These are phyloP conservation scores for Morone saxatilis DNA, from an alignment of 2,113 vertebrate species.

Conservation along the genomic window DNA sequence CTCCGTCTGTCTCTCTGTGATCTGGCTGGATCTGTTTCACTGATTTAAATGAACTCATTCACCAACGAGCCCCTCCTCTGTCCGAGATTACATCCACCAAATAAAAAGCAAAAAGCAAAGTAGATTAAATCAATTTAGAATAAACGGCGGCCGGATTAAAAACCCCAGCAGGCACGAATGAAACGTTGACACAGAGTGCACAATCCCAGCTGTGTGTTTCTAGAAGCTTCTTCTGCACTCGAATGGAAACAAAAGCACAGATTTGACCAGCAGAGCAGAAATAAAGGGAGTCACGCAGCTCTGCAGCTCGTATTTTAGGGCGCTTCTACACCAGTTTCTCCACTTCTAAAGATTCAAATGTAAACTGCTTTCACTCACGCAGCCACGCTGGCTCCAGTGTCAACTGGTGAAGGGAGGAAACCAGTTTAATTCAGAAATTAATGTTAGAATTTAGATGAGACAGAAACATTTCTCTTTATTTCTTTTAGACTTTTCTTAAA, in stretches of 20 bases:
- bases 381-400: too few relatives aligned
- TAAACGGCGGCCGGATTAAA: neutral
- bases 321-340: too few relatives aligned
- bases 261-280: constrained; percentile 5
- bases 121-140: constrained; percentile 5
- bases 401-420: too few relatives aligned
- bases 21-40: constrained; percentile 26
- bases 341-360: too few relatives aligned
- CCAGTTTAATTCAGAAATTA: too few relatives aligned
- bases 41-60: neutral
- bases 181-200: neutral
- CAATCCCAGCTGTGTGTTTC: neutral
- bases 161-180: neutral
- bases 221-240: neutral
- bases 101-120: constrained; percentile 6
- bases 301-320: too few relatives aligned
- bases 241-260: neutral
- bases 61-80: neutral
- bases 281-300: neutral
- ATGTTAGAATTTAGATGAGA: too few relatives aligned
- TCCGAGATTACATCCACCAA: neutral
- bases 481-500: too few relatives aligned
- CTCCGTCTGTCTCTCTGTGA: neutral
- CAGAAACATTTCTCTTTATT: too few relatives aligned
- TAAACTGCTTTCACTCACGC: too few relatives aligned